Conservation (phyloP, 1,140 invertebrate species). For the Zaprionus kolodkinae region DNA sequence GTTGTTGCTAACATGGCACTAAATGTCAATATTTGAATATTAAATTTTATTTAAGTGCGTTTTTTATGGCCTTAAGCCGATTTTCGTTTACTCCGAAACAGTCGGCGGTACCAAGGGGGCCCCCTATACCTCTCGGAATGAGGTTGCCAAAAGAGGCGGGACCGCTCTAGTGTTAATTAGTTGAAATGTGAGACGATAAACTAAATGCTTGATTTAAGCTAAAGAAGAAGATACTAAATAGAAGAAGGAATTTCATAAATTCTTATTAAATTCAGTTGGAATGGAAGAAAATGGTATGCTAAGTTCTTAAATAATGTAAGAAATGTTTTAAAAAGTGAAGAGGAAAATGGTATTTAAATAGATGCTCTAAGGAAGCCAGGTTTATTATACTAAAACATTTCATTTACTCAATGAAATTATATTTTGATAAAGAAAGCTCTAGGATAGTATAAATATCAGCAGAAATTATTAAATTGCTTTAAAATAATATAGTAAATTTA, state of each 20-base stretch:
- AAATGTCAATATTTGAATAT: constrained; percentile 84
- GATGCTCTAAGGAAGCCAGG: too few relatives aligned
- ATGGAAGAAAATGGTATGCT: too few relatives aligned
- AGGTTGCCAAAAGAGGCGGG: constrained; percentile 67
- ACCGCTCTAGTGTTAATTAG: constrained; percentile 76
- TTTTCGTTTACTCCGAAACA: constrained; percentile 73
- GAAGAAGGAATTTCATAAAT: too few relatives aligned
- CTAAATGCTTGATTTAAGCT: constrained; percentile 75
- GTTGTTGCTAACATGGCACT: constrained; percentile 82
- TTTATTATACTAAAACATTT: too few relatives aligned
- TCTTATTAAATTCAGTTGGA: background rate
- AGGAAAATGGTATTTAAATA: too few relatives aligned
- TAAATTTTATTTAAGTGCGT: constrained; percentile 84
- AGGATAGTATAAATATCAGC: too few relatives aligned
- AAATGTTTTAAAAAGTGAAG: background rate
- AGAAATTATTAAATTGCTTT: too few relatives aligned
- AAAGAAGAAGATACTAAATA: too few relatives aligned
- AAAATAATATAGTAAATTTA: too few relatives aligned
- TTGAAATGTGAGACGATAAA: constrained; percentile 81
- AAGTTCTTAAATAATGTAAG: background rate
- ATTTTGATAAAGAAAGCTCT: too few relatives aligned
- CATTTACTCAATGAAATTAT: too few relatives aligned
- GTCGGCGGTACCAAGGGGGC: constrained; percentile 29
- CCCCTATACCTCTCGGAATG: constrained; percentile 22
- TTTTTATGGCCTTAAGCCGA: constrained; percentile 82